These are phyloP conservation scores for Dicaeum eximium DNA, from an alignment of 2,113 vertebrate species.

Conservation along the genomic window DNA sequence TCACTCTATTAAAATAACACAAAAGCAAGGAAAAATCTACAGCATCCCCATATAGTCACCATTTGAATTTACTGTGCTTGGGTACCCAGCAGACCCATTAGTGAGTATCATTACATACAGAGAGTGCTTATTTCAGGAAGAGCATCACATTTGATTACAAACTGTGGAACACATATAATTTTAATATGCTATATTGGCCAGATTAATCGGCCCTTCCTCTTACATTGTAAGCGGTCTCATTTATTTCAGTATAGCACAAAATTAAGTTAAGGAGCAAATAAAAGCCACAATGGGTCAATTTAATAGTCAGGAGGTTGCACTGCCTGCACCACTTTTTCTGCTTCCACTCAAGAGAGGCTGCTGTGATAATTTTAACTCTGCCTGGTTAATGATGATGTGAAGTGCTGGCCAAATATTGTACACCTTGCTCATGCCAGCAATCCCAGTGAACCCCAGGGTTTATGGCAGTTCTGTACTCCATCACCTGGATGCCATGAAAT, in stretches of 20 bases:
- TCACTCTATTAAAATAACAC: background rate
- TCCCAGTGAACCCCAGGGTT: background rate
- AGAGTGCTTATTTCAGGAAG: slow-evolving; percentile 11
- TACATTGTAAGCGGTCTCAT: background rate
- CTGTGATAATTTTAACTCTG: background rate
- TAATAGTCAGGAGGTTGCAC: background rate
- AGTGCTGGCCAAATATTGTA: background rate
- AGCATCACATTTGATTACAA: background rate
- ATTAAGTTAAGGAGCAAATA: background rate
- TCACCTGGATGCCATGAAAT: background rate
- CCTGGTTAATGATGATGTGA: background rate
- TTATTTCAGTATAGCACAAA: background rate
- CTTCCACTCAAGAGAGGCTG: background rate
- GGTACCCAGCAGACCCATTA: background rate
- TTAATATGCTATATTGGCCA: background rate
- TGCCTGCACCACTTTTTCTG: background rate
- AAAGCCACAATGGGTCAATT: background rate
- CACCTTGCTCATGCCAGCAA: background rate
- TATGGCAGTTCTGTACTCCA: background rate
- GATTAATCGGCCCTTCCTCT: background rate
- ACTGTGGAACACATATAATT: background rate
- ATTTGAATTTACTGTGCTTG: background rate
- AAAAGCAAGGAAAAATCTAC: background rate
- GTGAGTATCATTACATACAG: background rate
- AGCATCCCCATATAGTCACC: background rate